These are phyloP conservation scores for Zosterops borbonicus DNA, from an alignment of 2,113 vertebrate genomes.

Conservation along the genomic window DNA sequence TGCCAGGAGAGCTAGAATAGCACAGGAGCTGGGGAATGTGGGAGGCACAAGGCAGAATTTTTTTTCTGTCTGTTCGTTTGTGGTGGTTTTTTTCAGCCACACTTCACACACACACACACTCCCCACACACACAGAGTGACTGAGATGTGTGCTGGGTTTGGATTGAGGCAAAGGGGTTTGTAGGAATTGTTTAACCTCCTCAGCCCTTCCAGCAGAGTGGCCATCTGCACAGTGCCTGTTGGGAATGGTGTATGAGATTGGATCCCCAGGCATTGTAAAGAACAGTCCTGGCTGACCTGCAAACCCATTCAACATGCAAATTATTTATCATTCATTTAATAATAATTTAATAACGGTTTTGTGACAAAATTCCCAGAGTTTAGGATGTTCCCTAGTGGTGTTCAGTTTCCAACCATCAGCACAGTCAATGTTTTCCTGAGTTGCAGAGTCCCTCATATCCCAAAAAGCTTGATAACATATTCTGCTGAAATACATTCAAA, in stretches of 20 bases:
- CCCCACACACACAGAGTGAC: background rate
- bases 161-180: background rate
- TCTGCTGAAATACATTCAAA: background rate
- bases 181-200: background rate
- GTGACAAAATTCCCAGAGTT: background rate
- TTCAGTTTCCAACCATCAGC: background rate
- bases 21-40: background rate
- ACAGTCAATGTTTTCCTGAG: background rate
- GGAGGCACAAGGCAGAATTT: background rate
- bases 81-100: background rate
- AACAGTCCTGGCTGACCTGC: background rate
- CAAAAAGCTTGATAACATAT: background rate
- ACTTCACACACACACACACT: background rate
- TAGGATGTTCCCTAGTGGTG: background rate
- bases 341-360: background rate
- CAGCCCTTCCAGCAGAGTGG: background rate
- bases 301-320: background rate
- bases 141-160: background rate
- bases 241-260: background rate
- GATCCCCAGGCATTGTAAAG: background rate
- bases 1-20: slow-evolving; percentile 15
- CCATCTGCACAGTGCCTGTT: background rate
- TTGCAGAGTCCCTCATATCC: background rate
- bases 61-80: background rate
- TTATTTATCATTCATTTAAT: background rate